Base-by-base conservation (phyloP, 2,113 vertebrate species). In the Chaenogobius annularis region DNA sequence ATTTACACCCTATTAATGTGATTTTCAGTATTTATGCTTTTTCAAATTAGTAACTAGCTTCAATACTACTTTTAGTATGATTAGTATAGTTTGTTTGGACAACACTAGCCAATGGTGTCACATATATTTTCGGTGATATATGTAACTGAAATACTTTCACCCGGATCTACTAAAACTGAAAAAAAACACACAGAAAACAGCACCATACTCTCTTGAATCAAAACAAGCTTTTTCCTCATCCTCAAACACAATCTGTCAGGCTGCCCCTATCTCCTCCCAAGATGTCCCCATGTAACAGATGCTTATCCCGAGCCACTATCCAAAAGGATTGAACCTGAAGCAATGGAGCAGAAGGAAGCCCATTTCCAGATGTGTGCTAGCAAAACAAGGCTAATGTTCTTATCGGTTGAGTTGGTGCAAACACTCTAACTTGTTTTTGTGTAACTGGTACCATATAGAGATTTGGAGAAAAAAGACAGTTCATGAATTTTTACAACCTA, bases 191-290 rank as follows among this genome's bases (percentile, higher is more conserved):
- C 50, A 73, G 70, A 59, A 75, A 77, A 81, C 82, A 81, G 79
- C 74, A 66, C 79, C 84, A 79, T 40, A 40, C 66, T 70, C 80
- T 72, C 83, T 75, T 72, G 75, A 87, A 83, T 78, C 75, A 85
- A 84, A 90, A 85, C 87, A 90, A 81, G 64, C 72, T 78, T 78
- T 40, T 87, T 86, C 84, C 83, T 89, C 84, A 87, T 81, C 78
- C 75, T 86, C 75, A 77, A 85, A 79, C 80, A 71, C 86, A 86
- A 83, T 86, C 86, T 89, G 86, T 76, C 78, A 61, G 75, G 64
- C 74, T 79, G 62, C 59, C 66, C n/a, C 68, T 70, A 68, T 89
- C 80, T 40, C 31, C 35, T 84, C 82, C 84, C 74, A 69, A 84
- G 75, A 80, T 78, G 74, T 83, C 73, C 75, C 64, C 44, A 63